phyloP scores from a whole-genome alignment of 1,140 invertebrate species.

The Scaptomyza montana region DNA sequence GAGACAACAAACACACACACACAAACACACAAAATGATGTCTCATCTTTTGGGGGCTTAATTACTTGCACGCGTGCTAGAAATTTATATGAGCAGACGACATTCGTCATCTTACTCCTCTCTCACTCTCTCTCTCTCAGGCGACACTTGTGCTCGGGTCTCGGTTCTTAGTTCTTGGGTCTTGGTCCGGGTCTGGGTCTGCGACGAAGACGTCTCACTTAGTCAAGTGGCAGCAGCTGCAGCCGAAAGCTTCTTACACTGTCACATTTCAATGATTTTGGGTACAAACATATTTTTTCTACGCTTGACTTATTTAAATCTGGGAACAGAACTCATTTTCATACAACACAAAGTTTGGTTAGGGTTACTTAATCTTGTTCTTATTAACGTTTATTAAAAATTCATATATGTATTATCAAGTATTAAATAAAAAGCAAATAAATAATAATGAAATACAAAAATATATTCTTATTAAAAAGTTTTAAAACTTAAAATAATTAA shows the following conservation, averaged over 20 bases:
- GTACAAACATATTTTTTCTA: constrained; percentile 1
- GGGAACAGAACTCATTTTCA: background rate
- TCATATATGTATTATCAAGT: no score
- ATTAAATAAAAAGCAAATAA: no score
- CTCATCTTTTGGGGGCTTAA: constrained; percentile 72
- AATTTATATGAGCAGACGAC: constrained; percentile 59
- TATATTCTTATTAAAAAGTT: no score
- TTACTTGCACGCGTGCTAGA: constrained; percentile 81
- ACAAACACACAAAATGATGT: constrained; percentile 57
- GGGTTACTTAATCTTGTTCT: no score
- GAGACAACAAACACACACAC: no score
- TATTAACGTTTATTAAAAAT: no score
- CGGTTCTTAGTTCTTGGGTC: background rate
- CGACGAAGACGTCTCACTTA: constrained; percentile 47
- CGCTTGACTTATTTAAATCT: constrained; percentile 55
- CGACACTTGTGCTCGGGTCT: constrained; percentile 27
- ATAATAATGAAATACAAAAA: no score
- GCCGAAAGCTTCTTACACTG: constrained; percentile 7
- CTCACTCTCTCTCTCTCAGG: background rate
- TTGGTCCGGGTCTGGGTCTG: constrained; percentile 1
- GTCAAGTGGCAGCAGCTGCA: constrained; percentile 42
- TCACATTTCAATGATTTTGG: background rate
- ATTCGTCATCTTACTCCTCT: background rate
- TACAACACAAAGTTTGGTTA: background rate
- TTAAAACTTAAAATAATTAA: no score